A percentile compares a stretch with the other conserved stretches of the same genome.
phyloP scores from a whole-genome alignment of 2,888 invertebrate species.

The Carabus problematicus region DNA sequence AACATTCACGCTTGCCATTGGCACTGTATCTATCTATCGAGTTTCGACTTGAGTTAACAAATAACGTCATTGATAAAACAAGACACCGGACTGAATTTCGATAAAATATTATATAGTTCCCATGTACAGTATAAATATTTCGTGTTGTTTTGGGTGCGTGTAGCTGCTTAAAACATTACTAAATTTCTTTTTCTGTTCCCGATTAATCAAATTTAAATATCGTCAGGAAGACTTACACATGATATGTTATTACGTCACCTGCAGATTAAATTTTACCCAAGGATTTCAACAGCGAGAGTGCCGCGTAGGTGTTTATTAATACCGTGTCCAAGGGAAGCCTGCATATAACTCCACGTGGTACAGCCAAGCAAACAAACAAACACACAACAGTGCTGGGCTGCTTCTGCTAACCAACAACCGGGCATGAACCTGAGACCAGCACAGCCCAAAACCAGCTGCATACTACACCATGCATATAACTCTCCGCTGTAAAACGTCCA shows the following conservation, averaged over 20 bases:
- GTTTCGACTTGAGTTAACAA: not conserved
- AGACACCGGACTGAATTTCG: not conserved
- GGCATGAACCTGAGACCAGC: too few species aligned
- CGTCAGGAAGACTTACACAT: constrained; percentile 37
- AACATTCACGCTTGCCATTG: too few species aligned
- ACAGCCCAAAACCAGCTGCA: too few species aligned
- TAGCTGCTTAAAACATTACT: constrained; percentile 31
- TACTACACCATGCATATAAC: too few species aligned
- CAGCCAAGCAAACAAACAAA: too few species aligned
- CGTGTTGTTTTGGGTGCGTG: constrained; percentile 12
- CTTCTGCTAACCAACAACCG: too few species aligned
- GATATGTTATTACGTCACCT: constrained; percentile 40
- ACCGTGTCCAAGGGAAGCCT: constrained; percentile 18
- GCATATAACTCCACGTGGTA: not conserved
- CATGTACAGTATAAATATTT: constrained; percentile 32
- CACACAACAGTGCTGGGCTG: too few species aligned
- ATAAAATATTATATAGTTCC: constrained; percentile 36
- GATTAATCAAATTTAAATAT: constrained; percentile 41
- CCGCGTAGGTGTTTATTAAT: constrained; percentile 37
- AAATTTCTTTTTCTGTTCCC: constrained; percentile 40
- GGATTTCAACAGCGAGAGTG: constrained; percentile 35
- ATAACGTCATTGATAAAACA: not conserved
- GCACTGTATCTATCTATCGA: too few species aligned
- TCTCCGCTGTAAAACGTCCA: too few species aligned
- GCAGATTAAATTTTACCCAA: constrained; percentile 38